Evolutionary conservation across 2,797 vertebrate genomes (phyloP), one percentile per base, ranked within the genome.

Genomic region (Macropus fuliginosus): DNA sequence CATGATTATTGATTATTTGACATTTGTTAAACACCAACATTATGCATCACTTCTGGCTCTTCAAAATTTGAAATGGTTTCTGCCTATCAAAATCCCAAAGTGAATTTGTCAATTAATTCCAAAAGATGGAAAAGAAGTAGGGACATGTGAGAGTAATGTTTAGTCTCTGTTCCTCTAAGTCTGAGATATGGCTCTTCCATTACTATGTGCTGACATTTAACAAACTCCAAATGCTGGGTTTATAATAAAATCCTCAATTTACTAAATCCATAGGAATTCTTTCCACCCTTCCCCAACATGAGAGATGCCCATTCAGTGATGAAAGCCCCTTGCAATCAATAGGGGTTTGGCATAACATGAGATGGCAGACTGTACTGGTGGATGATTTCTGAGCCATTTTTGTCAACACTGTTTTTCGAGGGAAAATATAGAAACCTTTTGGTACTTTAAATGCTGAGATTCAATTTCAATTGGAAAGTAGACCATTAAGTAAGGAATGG

Each of bases 391-490:
- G 56, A 92, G 94, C 93, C 91, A 96, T 92, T 96, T 87, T 54
- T 92, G 95, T 94, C 81, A 94, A 94, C 29, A 95, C 28, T 87
- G 93, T 92, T 95, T 97, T 96, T 97, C n/a, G 46, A 31, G 94
- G 89, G 34, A 94, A 95, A 96, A 92, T 93, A 91, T 81, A 93
- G 96, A 95, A 74, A 92, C 34, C 59, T 56, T 91, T 55, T 91
- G 90, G 16, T 87, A 3, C 66, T 95, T 97, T 96, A 62, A 90
- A 96, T 54, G 3, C 59, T 55, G 50, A 10, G 90, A 74, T 93
- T 97, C 62, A 92, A 92, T 92, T 94, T 96, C 95, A 74, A 55
- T 91, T 95, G 62, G 40, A 93, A 97, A 97, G 96, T 91, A 55
- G 62, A 16, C 92, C 52, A 94, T 92, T 55, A 91, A 97, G 56